Conservation (phyloP, 2,113 vertebrate species). For the Pogona vitticeps region DNA sequence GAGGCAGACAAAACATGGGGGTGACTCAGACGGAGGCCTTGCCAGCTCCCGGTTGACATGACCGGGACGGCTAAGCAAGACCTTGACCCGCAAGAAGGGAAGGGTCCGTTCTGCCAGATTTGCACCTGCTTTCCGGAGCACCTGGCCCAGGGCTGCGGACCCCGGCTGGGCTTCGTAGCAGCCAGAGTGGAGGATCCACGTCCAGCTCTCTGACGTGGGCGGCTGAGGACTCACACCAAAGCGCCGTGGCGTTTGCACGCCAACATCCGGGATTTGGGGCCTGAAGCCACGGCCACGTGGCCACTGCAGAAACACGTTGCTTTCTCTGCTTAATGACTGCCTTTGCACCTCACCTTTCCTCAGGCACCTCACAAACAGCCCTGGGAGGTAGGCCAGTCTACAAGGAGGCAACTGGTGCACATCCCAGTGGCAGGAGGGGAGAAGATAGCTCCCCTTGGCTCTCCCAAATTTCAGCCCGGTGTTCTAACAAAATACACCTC, state of each 20-base stretch:
- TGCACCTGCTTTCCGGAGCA: not conserved
- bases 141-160: not conserved
- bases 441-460: too few relatives aligned
- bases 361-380: too few relatives aligned
- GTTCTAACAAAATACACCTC: too few relatives aligned
- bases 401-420: too few relatives aligned
- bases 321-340: not conserved
- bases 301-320: too few relatives aligned
- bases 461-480: too few relatives aligned
- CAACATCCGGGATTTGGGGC: too few relatives aligned
- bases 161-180: not conserved
- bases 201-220: not conserved
- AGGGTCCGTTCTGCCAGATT: not conserved
- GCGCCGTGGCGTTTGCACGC: too few relatives aligned
- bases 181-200: not conserved
- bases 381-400: too few relatives aligned
- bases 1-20: constrained; percentile 36
- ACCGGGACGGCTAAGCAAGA: not conserved
- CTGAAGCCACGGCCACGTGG: too few relatives aligned
- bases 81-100: fast-evolving
- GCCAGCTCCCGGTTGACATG: not conserved
- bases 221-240: not conserved
- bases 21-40: constrained; percentile 14
- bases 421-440: too few relatives aligned
- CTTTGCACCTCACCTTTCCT: too few relatives aligned